Conservation (phyloP, 1,140 invertebrate species). For the Marisa cornuarietis region DNA sequence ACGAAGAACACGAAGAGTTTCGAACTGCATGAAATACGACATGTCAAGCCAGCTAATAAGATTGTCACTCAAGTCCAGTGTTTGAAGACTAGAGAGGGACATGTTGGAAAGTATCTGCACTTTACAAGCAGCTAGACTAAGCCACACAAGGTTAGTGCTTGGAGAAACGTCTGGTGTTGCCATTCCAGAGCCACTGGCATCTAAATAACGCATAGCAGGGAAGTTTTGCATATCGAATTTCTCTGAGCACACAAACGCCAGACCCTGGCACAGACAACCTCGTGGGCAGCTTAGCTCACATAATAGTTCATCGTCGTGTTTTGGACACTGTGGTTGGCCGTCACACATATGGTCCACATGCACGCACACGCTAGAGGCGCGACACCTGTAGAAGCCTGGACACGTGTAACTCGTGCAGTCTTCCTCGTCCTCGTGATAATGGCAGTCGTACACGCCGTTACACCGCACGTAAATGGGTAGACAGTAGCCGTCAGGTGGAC, state of each 20-base stretch:
- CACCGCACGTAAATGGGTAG: not conserved
- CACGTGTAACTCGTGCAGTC: slow-evolving; percentile 5
- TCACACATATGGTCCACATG: slow-evolving; percentile 3
- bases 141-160: not conserved
- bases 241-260: not conserved
- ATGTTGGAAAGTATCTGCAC: not conserved
- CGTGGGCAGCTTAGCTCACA: slow-evolving; percentile 28
- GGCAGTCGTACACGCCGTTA: slow-evolving; percentile 14
- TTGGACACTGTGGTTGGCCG: slow-evolving; percentile 15
- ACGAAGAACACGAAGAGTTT: slow-evolving; percentile 8
- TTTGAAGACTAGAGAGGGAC: not conserved
- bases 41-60: not conserved
- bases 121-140: not conserved
- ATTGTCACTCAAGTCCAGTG: slow-evolving; percentile 20
- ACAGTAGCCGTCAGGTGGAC: not conserved
- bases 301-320: slow-evolving; percentile 22
- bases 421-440: not conserved
- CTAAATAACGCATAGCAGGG: not conserved
- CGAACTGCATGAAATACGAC: not conserved
- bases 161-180: not conserved
- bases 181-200: slow-evolving; percentile 1
- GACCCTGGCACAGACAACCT: slow-evolving; percentile 26
- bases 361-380: slow-evolving; percentile 8
- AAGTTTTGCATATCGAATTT: not conserved
- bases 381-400: slow-evolving; percentile 20